Conservation (phyloP, 2,797 vertebrate genomes). For the Chrosomus eos region DNA sequence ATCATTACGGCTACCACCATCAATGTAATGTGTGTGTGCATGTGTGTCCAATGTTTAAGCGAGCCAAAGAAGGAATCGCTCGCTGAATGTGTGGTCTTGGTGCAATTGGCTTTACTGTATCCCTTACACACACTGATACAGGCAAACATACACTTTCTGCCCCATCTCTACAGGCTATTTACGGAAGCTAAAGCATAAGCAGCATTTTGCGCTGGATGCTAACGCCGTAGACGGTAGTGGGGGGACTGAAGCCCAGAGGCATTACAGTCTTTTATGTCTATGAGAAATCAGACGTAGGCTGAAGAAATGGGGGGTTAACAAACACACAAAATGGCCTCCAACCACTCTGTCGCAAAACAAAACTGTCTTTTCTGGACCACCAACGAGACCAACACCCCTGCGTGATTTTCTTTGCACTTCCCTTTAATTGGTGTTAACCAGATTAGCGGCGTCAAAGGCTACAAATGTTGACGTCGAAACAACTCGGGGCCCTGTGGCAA, state of each 20-base stretch:
- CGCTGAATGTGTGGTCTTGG: slow-evolving; percentile 74
- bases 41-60: slow-evolving; percentile 42
- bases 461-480: slow-evolving; percentile 65
- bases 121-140: slow-evolving; percentile 59
- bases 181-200: slow-evolving; percentile 67
- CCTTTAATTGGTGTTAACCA: slow-evolving; percentile 76
- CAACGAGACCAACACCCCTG: slow-evolving; percentile 47
- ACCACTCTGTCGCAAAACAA: slow-evolving; percentile 70
- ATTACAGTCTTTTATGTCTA: slow-evolving; percentile 63
- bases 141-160: slow-evolving; percentile 44
- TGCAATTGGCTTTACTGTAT: slow-evolving; percentile 55
- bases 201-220: slow-evolving; percentile 64
- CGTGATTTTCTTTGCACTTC: slow-evolving; percentile 40
- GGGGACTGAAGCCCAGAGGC: slow-evolving; percentile 71
- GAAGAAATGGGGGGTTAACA: slow-evolving; percentile 42
- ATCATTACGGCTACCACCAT: slow-evolving; percentile 61
- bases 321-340: slow-evolving; percentile 67
- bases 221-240: slow-evolving; percentile 66
- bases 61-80: slow-evolving; percentile 45
- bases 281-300: slow-evolving; percentile 79
- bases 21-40: slow-evolving; percentile 57
- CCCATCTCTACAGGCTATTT: slow-evolving; percentile 72
- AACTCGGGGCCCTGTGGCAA: slow-evolving; percentile 44
- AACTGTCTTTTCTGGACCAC: slow-evolving; percentile 61
- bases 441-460: slow-evolving; percentile 76